Evolutionary conservation across 2,797 vertebrate genomes (phyloP).

Genomic region (Pelobates cultripes): DNA sequence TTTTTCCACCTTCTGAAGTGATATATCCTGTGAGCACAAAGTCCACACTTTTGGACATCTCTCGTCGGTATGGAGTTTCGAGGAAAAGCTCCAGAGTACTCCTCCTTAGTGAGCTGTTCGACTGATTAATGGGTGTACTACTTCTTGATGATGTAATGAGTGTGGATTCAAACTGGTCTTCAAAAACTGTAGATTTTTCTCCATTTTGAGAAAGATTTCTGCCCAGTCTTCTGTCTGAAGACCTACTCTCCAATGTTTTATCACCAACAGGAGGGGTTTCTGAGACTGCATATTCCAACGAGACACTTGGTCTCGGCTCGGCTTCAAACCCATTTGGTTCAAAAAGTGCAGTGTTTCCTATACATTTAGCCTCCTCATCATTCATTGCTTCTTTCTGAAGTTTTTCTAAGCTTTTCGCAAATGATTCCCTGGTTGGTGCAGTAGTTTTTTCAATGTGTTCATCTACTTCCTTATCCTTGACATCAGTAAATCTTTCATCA

Average conservation of each 20-base stretch:
- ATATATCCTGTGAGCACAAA: conserved; percentile 18
- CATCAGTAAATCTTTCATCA: neutral
- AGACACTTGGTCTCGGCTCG: neutral
- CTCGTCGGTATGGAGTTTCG: conserved; percentile 2
- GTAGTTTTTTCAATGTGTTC: conserved; percentile 18
- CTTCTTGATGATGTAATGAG: conserved; percentile 50
- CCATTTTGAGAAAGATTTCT: neutral
- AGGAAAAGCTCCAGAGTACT: conserved; percentile 45
- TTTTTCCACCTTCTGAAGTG: conserved; percentile 18
- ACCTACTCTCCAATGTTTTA: neutral
- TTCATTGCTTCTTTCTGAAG: conserved; percentile 57
- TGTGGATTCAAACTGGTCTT: conserved; percentile 31
- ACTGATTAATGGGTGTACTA: conserved; percentile 45
- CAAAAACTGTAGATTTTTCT: neutral
- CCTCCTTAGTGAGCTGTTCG: conserved; percentile 32
- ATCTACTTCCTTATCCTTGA: neutral
- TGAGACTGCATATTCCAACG: neutral
- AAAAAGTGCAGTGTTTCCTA: conserved; percentile 22
- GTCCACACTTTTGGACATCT: conserved; percentile 50
- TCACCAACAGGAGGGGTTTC: conserved; percentile 7
- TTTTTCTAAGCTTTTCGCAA: conserved; percentile 15
- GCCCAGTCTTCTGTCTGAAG: neutral
- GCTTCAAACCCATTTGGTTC: neutral
- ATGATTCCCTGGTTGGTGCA: neutral
- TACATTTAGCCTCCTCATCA: conserved; percentile 11